Conservation (phyloP, 2,888 invertebrate genomes). For the Eupsilia transversa region DNA sequence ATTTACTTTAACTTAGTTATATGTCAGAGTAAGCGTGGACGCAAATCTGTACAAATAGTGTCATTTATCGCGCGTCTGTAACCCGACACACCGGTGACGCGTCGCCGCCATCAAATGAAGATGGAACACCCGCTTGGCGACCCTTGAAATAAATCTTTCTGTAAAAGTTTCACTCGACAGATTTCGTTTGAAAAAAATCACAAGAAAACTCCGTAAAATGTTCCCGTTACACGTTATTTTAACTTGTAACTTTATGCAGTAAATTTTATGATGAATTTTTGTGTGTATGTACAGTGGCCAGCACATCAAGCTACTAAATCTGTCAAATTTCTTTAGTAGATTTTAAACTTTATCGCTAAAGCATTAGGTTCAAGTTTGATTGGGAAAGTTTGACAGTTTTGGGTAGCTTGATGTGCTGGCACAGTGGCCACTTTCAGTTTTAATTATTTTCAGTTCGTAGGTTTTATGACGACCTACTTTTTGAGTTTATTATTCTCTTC, state of each 20-base stretch:
- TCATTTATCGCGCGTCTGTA: constrained; percentile 70
- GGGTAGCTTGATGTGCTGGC: too few relatives aligned
- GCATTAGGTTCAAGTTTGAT: too few relatives aligned
- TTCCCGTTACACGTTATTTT: constrained; percentile 50
- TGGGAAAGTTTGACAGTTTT: too few relatives aligned
- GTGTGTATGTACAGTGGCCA: too few relatives aligned
- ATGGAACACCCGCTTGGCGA: constrained; percentile 70
- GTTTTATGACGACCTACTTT: constrained; percentile 14
- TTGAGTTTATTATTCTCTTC: not conserved
- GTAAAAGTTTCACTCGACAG: constrained; percentile 61
- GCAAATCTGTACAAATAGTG: constrained; percentile 78
- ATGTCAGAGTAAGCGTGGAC: constrained; percentile 54
- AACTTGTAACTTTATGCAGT: constrained; percentile 34
- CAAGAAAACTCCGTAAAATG: constrained; percentile 48
- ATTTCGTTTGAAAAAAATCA: constrained; percentile 56
- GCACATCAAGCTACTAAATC: too few relatives aligned
- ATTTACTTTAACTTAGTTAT: constrained; percentile 30
- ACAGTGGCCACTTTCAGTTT: too few relatives aligned
- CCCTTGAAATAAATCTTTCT: constrained; percentile 71
- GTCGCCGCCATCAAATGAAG: constrained; percentile 73
- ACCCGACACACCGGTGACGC: constrained; percentile 65
- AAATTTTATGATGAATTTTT: constrained; percentile 22
- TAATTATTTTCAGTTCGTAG: constrained; percentile 20
- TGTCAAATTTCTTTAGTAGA: too few relatives aligned
- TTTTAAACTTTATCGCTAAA: too few relatives aligned